Evolutionary conservation across 2,888 invertebrate genomes (phyloP), one percentile per base, ranked within the genome.

Genomic region (Uropetala carovei): DNA sequence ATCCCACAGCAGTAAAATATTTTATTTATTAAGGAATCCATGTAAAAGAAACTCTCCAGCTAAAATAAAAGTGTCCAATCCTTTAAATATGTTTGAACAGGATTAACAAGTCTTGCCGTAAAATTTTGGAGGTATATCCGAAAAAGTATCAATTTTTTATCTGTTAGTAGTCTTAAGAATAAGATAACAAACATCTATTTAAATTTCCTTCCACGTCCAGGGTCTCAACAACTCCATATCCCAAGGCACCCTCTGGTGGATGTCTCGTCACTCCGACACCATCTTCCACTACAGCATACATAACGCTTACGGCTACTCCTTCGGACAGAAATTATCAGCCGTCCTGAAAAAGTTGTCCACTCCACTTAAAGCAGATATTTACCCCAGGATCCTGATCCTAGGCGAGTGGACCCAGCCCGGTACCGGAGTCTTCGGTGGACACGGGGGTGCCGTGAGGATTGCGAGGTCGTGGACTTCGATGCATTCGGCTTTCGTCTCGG

Each of bases 231-330:
- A 93, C 8, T 95, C 95, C 43, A 95, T 96, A 93, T 95, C 95
- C 5, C 92, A 94, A 4, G 92, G 93, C 58, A 96, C 96, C 4
- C 95, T 96, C 1, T 95, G 95, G 92, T 96, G 96, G 96, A 95
- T 96, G 93, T 94, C 95, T 1, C 94, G 93, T 13, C 94, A 94
- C 43, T 93, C 94, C 57, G 92, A 93, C n/a, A 92, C 85, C 16
- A 4, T 93, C 94, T 81, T 94, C 93, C 94, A 96, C 94, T 94
- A 96, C 2, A 94, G 95, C 92, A 94, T 94, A 1, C 96, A 97
- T 94, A 96, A 96, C 93, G 94, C 95, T 91, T 97, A 97, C 93
- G 97, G 96, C 0, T 95, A 95, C 92, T 93, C 95, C 92, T 95
- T 96, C 93, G 94, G 95, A 0, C 94, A 95, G 60, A 93, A 94